Evolutionary conservation across 2,797 vertebrate genomes (phyloP), one percentile per base, ranked within the genome.

Genomic region (Eutrigla gurnardus): DNA sequence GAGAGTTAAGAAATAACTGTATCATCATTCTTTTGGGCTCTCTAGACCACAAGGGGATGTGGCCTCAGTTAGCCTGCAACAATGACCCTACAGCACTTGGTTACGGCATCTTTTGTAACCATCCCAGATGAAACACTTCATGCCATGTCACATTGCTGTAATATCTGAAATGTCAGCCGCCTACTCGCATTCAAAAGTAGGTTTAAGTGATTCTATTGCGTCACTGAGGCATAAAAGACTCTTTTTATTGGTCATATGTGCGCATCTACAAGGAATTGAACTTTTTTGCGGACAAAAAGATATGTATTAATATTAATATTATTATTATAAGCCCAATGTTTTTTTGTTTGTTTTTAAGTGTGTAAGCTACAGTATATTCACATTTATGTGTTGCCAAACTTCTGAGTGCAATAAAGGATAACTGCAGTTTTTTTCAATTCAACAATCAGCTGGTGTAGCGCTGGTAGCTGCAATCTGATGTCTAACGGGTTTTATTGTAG

Each of bases 71-170:
- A 58, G 65, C 54, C 60, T 50, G 13, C 11, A 14, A 14, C 62
- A 59, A 49, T 62, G 59, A 63, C 43, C 25, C 47, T 15, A 2
- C 18, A 50, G 57, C 17, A 8, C 15, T 52, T 73, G 67, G 49
- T 58, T 37, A 57, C 12, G 17, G 11, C 49, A 52, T 47, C 43
- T 72, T 67, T 70, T 69, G 62, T 59, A 77, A 80, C 75, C n/a
- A 55, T 65, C 3, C 9, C 4, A 25, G 7, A 59, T 78, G 78
- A 67, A 63, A 59, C 54, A 83, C 72, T 81, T 54, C 32, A 50
- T 65, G 62, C 61, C 32, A 50, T 57, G 69, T 67, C 65, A 72
- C 55, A 60, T n/a, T 69, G 46, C 46, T 76, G 45, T 68, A 36
- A 74, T 37, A 50, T 36, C 50, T 63, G 39, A 73, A 65, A 70